These are phyloP conservation scores for Gastracanthus pulcherrimus DNA, from an alignment of 2,888 invertebrate genomes.

Conservation along the genomic window DNA sequence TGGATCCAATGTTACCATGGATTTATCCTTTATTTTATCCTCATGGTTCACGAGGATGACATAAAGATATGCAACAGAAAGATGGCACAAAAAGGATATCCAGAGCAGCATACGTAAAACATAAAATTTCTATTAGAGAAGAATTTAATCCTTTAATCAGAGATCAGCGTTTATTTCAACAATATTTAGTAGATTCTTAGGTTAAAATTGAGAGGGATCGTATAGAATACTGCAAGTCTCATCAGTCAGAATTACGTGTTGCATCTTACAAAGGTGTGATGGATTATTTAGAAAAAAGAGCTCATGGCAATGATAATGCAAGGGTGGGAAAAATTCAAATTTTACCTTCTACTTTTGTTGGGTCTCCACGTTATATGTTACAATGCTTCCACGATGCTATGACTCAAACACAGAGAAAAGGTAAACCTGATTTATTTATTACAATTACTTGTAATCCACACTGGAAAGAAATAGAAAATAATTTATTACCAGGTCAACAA, in stretches of 20 bases:
- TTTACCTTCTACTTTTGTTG: neutral
- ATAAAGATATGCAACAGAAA: slow-evolving; percentile 2
- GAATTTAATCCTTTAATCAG: neutral
- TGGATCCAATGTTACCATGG: slow-evolving; percentile 57
- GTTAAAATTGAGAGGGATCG: neutral
- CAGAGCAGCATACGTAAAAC: slow-evolving; percentile 13
- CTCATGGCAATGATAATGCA: neutral
- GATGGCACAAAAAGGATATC: neutral
- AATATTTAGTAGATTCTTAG: neutral
- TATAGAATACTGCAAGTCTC: neutral
- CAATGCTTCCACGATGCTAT: neutral
- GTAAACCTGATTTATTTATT: slow-evolving; percentile 37
- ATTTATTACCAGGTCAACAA: neutral
- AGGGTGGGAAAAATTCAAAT: neutral
- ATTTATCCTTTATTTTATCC: slow-evolving; percentile 53
- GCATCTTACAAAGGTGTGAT: neutral
- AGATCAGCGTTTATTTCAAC: slow-evolving; percentile 1
- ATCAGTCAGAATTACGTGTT: neutral
- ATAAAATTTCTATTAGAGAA: slow-evolving; percentile 32
- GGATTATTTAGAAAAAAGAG: neutral
- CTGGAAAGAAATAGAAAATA: neutral
- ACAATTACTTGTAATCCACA: neutral
- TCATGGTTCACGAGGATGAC: slow-evolving; percentile 35
- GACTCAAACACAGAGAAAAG: slow-evolving; percentile 34
- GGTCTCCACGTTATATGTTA: neutral